Base-by-base conservation (phyloP, 2,797 vertebrate species). In the Valencia hispanica region DNA sequence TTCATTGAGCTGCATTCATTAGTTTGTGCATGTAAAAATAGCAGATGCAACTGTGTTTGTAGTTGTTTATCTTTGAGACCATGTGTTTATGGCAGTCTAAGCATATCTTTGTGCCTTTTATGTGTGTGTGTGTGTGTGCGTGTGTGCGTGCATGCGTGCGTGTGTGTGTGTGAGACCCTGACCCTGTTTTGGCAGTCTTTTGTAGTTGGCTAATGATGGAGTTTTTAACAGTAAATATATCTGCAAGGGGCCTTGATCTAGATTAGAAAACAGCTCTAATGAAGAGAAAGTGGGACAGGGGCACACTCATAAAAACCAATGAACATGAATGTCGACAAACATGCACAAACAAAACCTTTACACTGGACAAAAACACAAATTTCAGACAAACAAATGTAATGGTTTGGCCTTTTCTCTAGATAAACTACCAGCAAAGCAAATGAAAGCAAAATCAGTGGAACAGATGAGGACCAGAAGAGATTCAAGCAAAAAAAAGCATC, bases 201-300 rank as follows among this genome's bases (percentile, higher is more conserved):
- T 93, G 91, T 94, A 93, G 88, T 87, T 83, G 72, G 89, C 89
- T 96, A 95, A 95, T 94, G 94, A 96, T 93, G 94, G 79, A 86
- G 88, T 84, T 90, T 89, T 91, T 91, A 87, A 92, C 87, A 91
- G 88, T 75, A 87, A 90, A 91, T 92, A 88, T 84, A 89, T 85
- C 80, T 87, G 84, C 75, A 51, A 79, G 76, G n/a, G 83, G 90
- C 94, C 94, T 95, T 95, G 94, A 96, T 95, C 90, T 93, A 80
- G 68, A 86, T 88, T 73, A 81, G 78, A 80, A 86, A 77, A 72
- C 74, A 70, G 84, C 72, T 89, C 91, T 92, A 93, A 94, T 90
- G 87, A 92, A 82, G 84, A 77, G 70, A 91, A 94, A 93, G 86
- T 93, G 90, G 92, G 92, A 82, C 92, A 92, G 79, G 88, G 79